Evolutionary conservation across 2,113 vertebrate genomes (phyloP), one percentile per base, ranked within the genome.

Genomic region (Sceloporus undulatus): DNA sequence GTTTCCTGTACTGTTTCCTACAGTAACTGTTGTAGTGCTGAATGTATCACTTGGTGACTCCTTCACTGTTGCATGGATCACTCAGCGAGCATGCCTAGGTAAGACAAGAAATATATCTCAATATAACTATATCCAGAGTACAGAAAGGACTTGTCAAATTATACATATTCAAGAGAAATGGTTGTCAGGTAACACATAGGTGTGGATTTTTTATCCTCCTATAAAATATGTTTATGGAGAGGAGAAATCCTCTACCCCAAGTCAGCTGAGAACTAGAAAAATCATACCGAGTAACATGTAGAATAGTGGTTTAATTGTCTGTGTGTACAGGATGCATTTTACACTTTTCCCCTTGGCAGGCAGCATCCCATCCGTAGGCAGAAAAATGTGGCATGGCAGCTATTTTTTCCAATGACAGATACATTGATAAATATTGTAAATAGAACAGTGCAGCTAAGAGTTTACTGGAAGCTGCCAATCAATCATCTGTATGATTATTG

Each of bases 1-100:
- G 85, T 65, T 91, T 93, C 83, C 92, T 86, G 86, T 92, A 91
- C 86, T 73, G 56, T 79, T 80, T 56, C 75, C 70, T 54, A 73
- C 85, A 91, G 84, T 85, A 92, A 93, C 62, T 70, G 76, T 79
- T n/a, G 18, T 40, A 77, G 92, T 79, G 80, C 80, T 93, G 96
- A 95, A 93, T 93, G 92, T 94, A 93, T 93, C 93, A 93, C 87
- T 70, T 76, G 93, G 95, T 96, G 95, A 96, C 91, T 90, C 94
- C 94, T 94, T 96, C 96, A 93, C 96, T 76, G 94, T 97, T 96
- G 97, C 97, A 97, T 97, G 97, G 96, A 95, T 96, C 95, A 95
- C 95, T 96, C 96, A 94, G 96, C 90, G 93, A 86, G 97, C 97
- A 97, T 97, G 97, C 96, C 90, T 87, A 96, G 93, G 93, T 70